Evolutionary conservation across 2,888 invertebrate genomes (phyloP).

Genomic region (Petrophora chlorosata): DNA sequence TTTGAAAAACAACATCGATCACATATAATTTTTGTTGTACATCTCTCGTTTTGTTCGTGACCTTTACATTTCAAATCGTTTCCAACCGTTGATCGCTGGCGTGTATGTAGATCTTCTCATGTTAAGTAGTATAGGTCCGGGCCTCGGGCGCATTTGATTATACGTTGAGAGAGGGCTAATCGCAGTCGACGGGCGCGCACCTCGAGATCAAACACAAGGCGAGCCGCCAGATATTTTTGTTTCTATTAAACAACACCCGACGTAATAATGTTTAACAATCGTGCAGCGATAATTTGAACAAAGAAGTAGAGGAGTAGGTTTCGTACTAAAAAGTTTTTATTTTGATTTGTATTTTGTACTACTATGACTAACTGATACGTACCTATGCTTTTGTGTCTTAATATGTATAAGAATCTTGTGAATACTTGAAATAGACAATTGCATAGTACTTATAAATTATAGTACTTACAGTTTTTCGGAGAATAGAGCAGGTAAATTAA

Average conservation of each 20-base stretch:
- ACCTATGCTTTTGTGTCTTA: no score
- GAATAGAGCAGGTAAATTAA: no score
- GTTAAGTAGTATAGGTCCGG: conserved; percentile 49
- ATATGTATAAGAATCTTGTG: no score
- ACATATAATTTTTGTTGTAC: conserved; percentile 27
- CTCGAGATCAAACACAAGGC: conserved; percentile 84
- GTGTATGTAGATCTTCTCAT: conserved; percentile 27
- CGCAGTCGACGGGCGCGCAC: conserved; percentile 83
- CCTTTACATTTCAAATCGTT: neutral
- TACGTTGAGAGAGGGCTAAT: conserved; percentile 83
- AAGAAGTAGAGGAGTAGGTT: conserved; percentile 48
- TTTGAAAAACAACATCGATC: conserved; percentile 47
- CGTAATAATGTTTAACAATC: conserved; percentile 85
- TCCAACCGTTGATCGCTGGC: conserved; percentile 48
- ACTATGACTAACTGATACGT: no score
- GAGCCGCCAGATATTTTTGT: conserved; percentile 84
- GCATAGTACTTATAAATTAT: no score
- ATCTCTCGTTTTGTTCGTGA: conserved; percentile 29
- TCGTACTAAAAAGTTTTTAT: neutral
- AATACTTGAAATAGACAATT: no score
- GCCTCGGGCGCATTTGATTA: conserved; percentile 82
- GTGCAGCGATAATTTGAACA: conserved; percentile 82
- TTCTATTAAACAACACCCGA: conserved; percentile 85
- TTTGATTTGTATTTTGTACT: no score
- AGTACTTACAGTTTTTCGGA: no score